Base-by-base conservation (phyloP, 2,888 invertebrate genomes). In the Ormyrus nitidulus region DNA sequence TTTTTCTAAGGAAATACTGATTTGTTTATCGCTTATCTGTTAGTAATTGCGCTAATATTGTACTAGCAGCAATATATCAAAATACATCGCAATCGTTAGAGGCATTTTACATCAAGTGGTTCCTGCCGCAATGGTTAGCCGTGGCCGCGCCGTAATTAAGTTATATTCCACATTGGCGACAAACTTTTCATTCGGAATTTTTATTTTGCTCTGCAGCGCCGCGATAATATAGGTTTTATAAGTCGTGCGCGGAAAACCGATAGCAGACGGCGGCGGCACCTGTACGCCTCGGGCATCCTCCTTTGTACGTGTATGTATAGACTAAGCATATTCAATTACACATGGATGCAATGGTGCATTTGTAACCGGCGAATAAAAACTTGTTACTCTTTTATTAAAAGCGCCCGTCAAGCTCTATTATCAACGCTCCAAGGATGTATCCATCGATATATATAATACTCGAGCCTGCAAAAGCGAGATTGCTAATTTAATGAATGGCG, bases 331-430 rank as follows among this genome's bases (percentile, higher is more conserved):
- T 75, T 75, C 75, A 75, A 75, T 68, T 75, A 68, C 34, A n/a
- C 13, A 13, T 11, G 44, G 51, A 13, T 9, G 9, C 53, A 53
- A 5, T 64, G 64, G 54, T 73, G 54, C 62, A 72, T 62, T 73
- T 64, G 64, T 62, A 51, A 61, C 34, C 44, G 11, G 61, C 13
- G 71, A 72, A 61, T 61, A 59, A 34, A 72, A 72, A 72, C 53
- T 72, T 72, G 53, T 62, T 72, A 53, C 71, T 34, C 34, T 72
- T 72, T 51, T 72, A 72, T 72, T 62, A 72, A 61, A 72, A 72
- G 62, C 51, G 44, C 44, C 34, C 11, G 34, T 34, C 34, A 4
- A 34, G 49, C 49, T 59, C 70, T 54, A 71, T 58, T 71, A 71
- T 71, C 70, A 59, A 59, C 19, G 58, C 70, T 19, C 56, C 58